Evolutionary conservation across 2,888 invertebrate genomes (phyloP).

Genomic region (Muschampia plurimacula): DNA sequence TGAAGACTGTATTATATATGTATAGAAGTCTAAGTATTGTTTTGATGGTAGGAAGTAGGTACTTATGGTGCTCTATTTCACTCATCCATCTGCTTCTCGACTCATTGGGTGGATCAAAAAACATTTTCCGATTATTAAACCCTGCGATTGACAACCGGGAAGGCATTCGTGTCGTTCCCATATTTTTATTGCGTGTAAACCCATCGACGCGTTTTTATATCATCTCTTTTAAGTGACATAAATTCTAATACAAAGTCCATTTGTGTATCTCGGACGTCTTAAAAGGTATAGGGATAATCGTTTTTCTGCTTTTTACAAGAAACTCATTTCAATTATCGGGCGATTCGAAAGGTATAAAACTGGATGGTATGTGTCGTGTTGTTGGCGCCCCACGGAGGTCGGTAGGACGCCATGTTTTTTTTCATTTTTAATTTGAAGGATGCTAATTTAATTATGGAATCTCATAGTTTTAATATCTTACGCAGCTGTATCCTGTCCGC

Average conservation of each 20-base stretch:
- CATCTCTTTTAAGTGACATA: constrained; percentile 85
- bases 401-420: constrained; percentile 68
- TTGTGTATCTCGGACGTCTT: constrained; percentile 85
- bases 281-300: constrained; percentile 85
- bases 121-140: constrained; percentile 85
- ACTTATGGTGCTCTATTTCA: background rate
- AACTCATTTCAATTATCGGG: constrained; percentile 85
- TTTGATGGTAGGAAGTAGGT: background rate
- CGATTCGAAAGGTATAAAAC: constrained; percentile 83
- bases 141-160: constrained; percentile 82
- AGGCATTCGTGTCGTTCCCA: constrained; percentile 80
- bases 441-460: constrained; percentile 84
- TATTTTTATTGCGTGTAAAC: constrained; percentile 86
- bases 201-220: constrained; percentile 84
- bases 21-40: background rate
- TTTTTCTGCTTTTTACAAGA: constrained; percentile 85
- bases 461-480: constrained; percentile 59
- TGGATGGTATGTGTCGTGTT: constrained; percentile 76
- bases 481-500: constrained; percentile 77
- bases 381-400: constrained; percentile 78
- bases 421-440: constrained; percentile 73
- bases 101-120: constrained; percentile 72
- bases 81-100: constrained; percentile 29
- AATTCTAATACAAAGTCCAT: constrained; percentile 86
- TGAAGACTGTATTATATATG: too few species aligned